Evolutionary conservation across 1,140 invertebrate genomes (phyloP), one percentile per base, ranked within the genome.

Genomic region (Ceratoteleas bidentatus): DNA sequence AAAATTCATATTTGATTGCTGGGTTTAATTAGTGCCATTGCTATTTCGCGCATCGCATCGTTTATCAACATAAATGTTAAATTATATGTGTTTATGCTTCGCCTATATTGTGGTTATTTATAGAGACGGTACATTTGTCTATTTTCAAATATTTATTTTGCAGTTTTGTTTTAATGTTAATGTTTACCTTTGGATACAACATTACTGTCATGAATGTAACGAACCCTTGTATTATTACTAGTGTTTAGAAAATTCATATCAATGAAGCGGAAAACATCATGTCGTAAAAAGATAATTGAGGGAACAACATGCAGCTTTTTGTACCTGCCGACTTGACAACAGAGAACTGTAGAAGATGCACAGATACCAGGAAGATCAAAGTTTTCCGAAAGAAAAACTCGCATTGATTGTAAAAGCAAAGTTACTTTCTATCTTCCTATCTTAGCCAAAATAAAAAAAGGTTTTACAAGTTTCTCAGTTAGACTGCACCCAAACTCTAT

Each of bases 261-360:
- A 60, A 79, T 66, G 72, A 79, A 79, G 50, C 43, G 53, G 36
- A 80, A 74, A 74, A 80, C 74, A 34, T 13, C 56, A 7, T n/a
- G 70, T 52, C 62, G 45, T 81, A 81, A 81, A 81, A 81, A 65
- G 76, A 68, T 78, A 56, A 64, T 69, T 54, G 57, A 45, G 47
- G 64, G 10, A 45, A 81, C 69, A 75, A 45, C 56, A 64, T 69
- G 14, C 13, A 40, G 34, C 66, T 73, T 66, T 58, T 80, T 70
- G 62, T 72, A 72, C 56, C 43, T 68, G 38, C 62, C 62, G 62
- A 62, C 62, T 68, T 68, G 62, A 80, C 56, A 73, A 73, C 61
- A 53, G 76, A 65, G 50, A 61, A 52, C 68, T 73, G 66, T 74
- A 33, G 57, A 75, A 60, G 49, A 66, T 81, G 62, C 73, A 69